Percentiles rank a stretch among this genome's conserved stretches.
phyloP scores from a whole-genome alignment of 2,113 vertebrate species.

The Camelus dromedarius region DNA sequence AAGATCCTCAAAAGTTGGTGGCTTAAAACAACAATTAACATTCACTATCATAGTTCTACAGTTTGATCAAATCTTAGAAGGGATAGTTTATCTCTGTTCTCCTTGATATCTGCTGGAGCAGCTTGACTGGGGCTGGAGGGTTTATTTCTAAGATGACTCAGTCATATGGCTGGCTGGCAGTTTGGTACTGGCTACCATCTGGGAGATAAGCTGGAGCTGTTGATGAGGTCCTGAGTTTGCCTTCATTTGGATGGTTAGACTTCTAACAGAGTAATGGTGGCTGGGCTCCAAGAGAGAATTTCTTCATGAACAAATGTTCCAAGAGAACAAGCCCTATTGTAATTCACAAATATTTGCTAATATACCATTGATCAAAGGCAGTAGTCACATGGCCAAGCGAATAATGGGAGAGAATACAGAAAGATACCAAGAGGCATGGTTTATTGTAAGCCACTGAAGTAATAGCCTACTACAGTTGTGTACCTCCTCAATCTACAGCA shows the following conservation, averaged over 20 bases:
- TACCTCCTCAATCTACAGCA: neutral
- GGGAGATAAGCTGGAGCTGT: neutral
- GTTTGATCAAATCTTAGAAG: neutral
- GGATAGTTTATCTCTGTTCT: neutral
- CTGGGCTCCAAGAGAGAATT: neutral
- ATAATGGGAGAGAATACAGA: neutral
- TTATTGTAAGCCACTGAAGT: neutral
- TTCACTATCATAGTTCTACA: neutral
- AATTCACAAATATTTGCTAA: neutral
- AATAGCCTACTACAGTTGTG: neutral
- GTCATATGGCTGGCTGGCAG: neutral
- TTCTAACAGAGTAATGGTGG: neutral
- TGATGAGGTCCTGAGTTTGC: neutral
- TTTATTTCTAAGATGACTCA: slow-evolving; percentile 1
- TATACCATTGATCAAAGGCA: neutral
- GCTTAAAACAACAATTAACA: neutral
- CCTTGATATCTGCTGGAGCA: neutral
- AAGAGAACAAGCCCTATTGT: neutral
- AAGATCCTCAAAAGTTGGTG: neutral
- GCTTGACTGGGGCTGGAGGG: neutral
- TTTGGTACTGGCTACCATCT: neutral
- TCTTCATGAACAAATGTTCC: neutral
- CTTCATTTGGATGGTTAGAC: neutral
- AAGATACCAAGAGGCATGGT: neutral
- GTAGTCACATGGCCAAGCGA: neutral